Evolutionary conservation across 2,113 vertebrate genomes (phyloP).

Genomic region (Drymodes brunneopygia): DNA sequence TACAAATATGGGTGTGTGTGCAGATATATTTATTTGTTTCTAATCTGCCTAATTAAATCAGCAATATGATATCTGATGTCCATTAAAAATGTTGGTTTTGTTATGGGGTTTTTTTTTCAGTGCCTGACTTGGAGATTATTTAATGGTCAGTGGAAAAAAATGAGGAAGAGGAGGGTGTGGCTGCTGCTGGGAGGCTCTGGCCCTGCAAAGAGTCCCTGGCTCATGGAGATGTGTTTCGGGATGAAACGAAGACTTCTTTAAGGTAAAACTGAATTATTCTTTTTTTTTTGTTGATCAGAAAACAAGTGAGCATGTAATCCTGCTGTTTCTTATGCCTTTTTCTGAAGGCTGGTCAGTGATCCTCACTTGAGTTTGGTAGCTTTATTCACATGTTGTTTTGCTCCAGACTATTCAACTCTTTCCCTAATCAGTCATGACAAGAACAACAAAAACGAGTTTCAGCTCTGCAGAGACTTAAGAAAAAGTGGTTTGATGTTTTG

Average conservation of each 20-base stretch:
- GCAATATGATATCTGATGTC: background rate
- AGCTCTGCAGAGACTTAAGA: background rate
- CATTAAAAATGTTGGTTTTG: background rate
- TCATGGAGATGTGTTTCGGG: accelerated
- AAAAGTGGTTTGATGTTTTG: background rate
- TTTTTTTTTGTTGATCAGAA: background rate
- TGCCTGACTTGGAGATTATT: background rate
- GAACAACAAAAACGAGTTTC: background rate
- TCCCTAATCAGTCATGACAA: background rate
- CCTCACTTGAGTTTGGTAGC: background rate
- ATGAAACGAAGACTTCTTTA: background rate
- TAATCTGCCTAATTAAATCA: background rate
- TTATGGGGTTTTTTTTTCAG: background rate
- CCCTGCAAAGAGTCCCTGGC: background rate
- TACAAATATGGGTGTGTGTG: background rate
- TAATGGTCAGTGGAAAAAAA: constrained; percentile 14
- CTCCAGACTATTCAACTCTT: background rate
- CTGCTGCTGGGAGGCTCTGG: background rate
- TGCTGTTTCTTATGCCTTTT: background rate
- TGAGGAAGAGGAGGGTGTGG: constrained; percentile 40
- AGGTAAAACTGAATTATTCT: background rate
- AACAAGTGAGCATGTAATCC: background rate
- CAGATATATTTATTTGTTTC: background rate
- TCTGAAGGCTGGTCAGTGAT: background rate
- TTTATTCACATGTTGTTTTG: background rate